phyloP scores from a whole-genome alignment of 2,888 invertebrate genomes.

The Griposia aprilina region DNA sequence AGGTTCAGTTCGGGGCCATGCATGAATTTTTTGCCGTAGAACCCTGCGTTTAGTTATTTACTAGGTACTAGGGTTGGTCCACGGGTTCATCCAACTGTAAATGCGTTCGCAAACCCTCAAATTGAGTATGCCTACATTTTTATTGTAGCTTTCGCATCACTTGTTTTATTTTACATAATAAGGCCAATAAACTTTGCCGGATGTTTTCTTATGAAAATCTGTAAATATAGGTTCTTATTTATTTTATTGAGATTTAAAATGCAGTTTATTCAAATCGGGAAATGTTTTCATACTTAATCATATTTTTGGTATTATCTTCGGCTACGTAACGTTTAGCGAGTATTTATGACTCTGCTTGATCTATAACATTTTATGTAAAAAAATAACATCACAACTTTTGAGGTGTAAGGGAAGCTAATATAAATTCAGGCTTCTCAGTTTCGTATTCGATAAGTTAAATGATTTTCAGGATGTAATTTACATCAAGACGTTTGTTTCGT shows the following conservation, averaged over 20 bases:
- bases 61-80: slow-evolving; percentile 46
- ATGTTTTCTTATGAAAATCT: slow-evolving; percentile 6
- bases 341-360: no score
- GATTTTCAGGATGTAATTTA: background rate
- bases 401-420: no score
- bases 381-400: background rate
- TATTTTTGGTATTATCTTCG: no score
- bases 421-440: background rate
- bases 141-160: slow-evolving; percentile 20
- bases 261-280: background rate
- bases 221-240: background rate
- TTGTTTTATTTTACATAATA: slow-evolving; percentile 17
- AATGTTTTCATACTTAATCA: no score
- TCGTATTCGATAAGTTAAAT: background rate
- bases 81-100: slow-evolving; percentile 61
- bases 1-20: slow-evolving; percentile 67
- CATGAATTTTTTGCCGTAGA: slow-evolving; percentile 71
- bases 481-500: background rate
- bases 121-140: slow-evolving; percentile 40
- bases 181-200: background rate
- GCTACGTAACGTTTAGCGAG: no score
- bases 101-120: slow-evolving; percentile 53
- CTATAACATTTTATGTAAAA: no score
- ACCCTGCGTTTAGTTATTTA: slow-evolving; percentile 67
- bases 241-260: background rate